A percentile compares a stretch with the other conserved stretches of the same genome.
These are phyloP conservation scores for Paratilapia polleni DNA, from an alignment of 2,113 vertebrate species.

Conservation along the genomic window DNA sequence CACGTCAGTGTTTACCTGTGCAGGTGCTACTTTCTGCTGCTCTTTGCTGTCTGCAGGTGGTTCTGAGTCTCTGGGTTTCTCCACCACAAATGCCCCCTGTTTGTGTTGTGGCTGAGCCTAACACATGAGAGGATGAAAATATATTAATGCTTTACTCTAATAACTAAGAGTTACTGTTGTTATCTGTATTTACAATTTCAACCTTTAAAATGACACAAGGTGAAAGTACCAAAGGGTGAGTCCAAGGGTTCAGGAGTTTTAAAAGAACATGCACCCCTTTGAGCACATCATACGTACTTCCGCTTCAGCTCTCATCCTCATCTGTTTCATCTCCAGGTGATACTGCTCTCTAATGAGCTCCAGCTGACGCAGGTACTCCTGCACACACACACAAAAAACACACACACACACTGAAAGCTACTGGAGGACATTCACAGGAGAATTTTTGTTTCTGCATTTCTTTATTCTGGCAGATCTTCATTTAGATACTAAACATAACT, in stretches of 20 bases:
- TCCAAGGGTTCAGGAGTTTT: background rate
- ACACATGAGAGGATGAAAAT: background rate
- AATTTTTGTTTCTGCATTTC: background rate
- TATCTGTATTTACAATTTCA: background rate
- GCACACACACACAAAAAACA: conserved; percentile 19
- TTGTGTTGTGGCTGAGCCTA: conserved; percentile 45
- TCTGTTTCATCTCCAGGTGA: conserved; percentile 81
- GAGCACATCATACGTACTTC: conserved; percentile 75
- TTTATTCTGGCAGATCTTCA: background rate
- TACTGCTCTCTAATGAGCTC: conserved; percentile 88
- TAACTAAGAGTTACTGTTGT: background rate
- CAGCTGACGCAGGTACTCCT: conserved; percentile 89
- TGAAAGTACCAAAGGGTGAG: background rate
- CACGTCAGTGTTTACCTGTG: conserved; percentile 67
- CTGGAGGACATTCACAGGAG: background rate
- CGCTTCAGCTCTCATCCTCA: conserved; percentile 78
- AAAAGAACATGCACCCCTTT: too few species aligned
- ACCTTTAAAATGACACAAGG: background rate
- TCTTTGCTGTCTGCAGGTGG: background rate
- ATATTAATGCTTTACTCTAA: background rate
- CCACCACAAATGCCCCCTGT: conserved; percentile 81
- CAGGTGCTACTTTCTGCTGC: conserved; percentile 40
- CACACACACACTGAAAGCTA: conserved; percentile 11
- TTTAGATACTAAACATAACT: background rate
- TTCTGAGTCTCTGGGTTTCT: conserved; percentile 57